phyloP scores from a whole-genome alignment of 2,113 vertebrate genomes.

The Lycaon pictus region DNA sequence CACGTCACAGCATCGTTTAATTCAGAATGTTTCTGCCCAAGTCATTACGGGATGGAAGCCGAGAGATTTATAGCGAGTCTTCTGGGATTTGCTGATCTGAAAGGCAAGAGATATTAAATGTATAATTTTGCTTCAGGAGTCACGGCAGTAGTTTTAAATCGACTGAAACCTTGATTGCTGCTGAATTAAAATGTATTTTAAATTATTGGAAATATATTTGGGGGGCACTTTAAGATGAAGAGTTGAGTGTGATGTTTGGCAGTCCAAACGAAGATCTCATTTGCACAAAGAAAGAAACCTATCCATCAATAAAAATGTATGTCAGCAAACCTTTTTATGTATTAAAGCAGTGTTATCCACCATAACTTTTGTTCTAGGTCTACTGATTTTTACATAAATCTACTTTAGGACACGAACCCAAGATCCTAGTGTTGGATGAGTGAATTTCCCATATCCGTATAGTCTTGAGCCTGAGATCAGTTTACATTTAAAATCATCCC shows the following conservation, averaged over 20 bases:
- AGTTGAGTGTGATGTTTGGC: slow-evolving; percentile 27
- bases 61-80: slow-evolving; percentile 63
- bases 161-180: neutral
- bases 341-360: neutral
- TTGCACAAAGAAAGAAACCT: slow-evolving; percentile 9
- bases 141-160: neutral
- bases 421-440: neutral
- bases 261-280: slow-evolving; percentile 29
- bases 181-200: slow-evolving; percentile 60
- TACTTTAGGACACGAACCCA: neutral
- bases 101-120: slow-evolving; percentile 59
- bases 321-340: neutral
- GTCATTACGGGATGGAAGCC: slow-evolving; percentile 4
- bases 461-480: neutral
- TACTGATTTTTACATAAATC: neutral
- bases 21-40: slow-evolving; percentile 53
- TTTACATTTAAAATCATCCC: neutral
- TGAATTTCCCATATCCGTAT: neutral
- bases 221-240: neutral
- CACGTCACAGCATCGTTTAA: slow-evolving; percentile 48
- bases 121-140: slow-evolving; percentile 45
- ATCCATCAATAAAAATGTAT: slow-evolving; percentile 18
- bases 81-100: slow-evolving; percentile 58
- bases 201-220: slow-evolving; percentile 38
- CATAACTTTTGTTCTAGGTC: neutral